These are phyloP conservation scores for Tetragonula clypearis DNA, from an alignment of 1,140 invertebrate genomes.

Conservation along the genomic window DNA sequence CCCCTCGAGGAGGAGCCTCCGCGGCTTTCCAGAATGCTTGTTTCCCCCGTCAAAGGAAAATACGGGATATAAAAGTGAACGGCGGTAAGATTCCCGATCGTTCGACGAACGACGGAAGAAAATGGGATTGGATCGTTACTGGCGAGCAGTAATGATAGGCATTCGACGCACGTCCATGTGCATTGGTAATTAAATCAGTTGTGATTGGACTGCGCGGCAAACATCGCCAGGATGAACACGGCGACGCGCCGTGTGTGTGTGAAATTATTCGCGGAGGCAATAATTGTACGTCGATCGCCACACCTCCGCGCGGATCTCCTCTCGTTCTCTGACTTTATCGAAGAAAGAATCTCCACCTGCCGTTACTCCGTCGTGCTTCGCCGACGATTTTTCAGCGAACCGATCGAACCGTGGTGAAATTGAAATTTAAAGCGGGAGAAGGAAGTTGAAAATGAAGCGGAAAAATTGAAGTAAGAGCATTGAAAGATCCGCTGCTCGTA, in stretches of 20 bases:
- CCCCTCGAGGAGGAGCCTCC: too few species aligned
- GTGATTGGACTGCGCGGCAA: conserved; percentile 15
- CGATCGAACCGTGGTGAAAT: neutral
- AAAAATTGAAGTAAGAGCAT: neutral
- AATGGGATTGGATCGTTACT: conserved; percentile 16
- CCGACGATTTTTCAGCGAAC: neutral
- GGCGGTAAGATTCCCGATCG: neutral
- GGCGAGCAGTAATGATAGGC: conserved; percentile 4
- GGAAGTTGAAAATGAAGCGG: neutral
- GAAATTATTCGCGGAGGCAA: neutral
- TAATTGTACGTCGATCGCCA: neutral
- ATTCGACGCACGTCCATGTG: conserved; percentile 6
- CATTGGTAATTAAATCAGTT: conserved; percentile 33
- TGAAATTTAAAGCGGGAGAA: neutral
- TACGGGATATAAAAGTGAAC: neutral
- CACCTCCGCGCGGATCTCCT: neutral
- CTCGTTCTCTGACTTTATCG: neutral
- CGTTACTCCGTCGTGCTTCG: too few species aligned
- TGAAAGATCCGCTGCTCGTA: neutral
- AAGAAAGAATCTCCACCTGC: neutral
- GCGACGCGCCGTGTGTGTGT: too few species aligned
- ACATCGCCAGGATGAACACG: neutral
- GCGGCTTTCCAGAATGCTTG: neutral
- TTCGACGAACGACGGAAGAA: neutral
- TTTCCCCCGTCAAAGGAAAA: neutral